Conservation (phyloP, 2,888 invertebrate species). For the Netelia fuscicornis region DNA sequence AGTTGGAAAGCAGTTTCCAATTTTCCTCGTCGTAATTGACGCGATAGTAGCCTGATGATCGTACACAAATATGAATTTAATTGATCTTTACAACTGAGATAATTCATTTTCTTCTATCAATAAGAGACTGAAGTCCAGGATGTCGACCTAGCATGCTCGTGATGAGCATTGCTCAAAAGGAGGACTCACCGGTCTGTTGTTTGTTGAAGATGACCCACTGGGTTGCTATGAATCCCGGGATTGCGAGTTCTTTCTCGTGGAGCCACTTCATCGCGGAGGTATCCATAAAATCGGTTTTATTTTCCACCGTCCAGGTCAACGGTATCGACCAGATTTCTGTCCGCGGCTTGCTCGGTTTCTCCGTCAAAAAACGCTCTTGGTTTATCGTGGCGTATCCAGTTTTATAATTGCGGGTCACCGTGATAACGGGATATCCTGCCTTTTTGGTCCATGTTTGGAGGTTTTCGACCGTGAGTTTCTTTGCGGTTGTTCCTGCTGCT, state of each 20-base stretch:
- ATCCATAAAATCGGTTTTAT: slow-evolving; percentile 82
- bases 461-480: slow-evolving; percentile 68
- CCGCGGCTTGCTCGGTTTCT: neutral
- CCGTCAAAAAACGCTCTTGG: slow-evolving; percentile 82
- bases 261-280: slow-evolving; percentile 87
- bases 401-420: slow-evolving; percentile 85
- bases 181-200: slow-evolving; percentile 87
- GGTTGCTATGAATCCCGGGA: slow-evolving; percentile 81
- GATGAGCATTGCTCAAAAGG: neutral
- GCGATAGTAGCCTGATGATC: slow-evolving; percentile 79
- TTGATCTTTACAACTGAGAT: no score
- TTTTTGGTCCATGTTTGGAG: slow-evolving; percentile 88
- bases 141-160: neutral
- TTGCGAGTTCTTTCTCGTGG: slow-evolving; percentile 73
- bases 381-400: slow-evolving; percentile 84
- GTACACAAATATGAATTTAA: no score
- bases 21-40: slow-evolving; percentile 83
- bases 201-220: slow-evolving; percentile 89
- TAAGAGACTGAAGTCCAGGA: slow-evolving; percentile 78
- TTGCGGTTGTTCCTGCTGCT: no score
- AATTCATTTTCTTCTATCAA: slow-evolving; percentile 61
- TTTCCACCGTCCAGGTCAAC: slow-evolving; percentile 74
- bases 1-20: slow-evolving; percentile 80
- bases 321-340: slow-evolving; percentile 78
- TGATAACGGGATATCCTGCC: slow-evolving; percentile 88